phyloP scores from a whole-genome alignment of 1,140 invertebrate species.

The Heliothis virescens region DNA sequence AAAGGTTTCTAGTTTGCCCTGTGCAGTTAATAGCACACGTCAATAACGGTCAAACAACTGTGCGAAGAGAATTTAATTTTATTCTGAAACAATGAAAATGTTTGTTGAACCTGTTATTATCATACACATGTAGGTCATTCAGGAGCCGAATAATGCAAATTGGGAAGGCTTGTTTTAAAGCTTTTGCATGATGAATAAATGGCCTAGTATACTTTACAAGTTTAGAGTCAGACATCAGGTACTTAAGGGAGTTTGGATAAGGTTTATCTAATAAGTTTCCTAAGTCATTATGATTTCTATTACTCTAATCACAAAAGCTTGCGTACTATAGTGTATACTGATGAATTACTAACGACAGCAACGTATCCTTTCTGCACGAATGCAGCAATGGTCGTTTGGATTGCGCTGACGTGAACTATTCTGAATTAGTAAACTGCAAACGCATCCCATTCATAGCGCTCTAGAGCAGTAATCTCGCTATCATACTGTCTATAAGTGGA shows the following conservation, averaged over 20 bases:
- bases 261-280: conserved; percentile 5
- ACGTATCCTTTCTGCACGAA: conserved; percentile 7
- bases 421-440: conserved; percentile 30
- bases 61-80: conserved; percentile 26
- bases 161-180: not conserved
- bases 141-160: not conserved
- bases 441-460: not conserved
- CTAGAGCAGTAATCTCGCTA: not conserved
- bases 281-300: not conserved
- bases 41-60: conserved; percentile 15
- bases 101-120: not conserved
- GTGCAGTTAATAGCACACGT: conserved; percentile 3
- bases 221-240: not conserved
- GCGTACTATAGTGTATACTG: conserved; percentile 1
- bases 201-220: not conserved
- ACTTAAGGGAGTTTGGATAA: not conserved
- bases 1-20: conserved; percentile 5
- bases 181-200: not conserved
- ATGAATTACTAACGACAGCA: conserved; percentile 20
- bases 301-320: not conserved
- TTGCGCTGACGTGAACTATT: not conserved
- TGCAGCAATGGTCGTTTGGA: not conserved
- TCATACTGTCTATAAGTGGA: not conserved
- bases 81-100: conserved; percentile 28
- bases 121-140: not conserved